phyloP scores from a whole-genome alignment of 2,113 vertebrate genomes.

The Apaloderma vittatum region DNA sequence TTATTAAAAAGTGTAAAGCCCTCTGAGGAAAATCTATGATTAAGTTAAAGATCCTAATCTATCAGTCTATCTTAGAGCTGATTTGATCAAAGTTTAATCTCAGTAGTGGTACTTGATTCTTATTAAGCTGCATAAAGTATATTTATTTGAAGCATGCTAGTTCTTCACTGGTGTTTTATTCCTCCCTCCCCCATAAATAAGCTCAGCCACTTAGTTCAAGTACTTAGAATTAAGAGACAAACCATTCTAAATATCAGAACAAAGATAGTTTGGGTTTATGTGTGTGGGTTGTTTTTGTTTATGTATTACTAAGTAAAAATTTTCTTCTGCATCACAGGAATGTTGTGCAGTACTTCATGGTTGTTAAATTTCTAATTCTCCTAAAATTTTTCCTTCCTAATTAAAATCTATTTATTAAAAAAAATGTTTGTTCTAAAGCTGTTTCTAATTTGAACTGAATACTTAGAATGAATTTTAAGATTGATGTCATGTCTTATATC shows the following conservation, averaged over 20 bases:
- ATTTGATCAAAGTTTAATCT: not conserved
- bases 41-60: conserved; percentile 5
- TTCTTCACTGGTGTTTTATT: not conserved
- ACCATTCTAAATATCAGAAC: not conserved
- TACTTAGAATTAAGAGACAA: not conserved
- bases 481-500: accelerated
- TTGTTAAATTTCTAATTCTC: not conserved
- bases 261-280: not conserved
- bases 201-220: not conserved
- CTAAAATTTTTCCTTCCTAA: not conserved
- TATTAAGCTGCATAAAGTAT: not conserved
- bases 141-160: not conserved
- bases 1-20: not conserved
- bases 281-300: accelerated
- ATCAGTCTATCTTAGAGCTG: not conserved
- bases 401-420: not conserved
- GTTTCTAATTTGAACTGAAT: not conserved
- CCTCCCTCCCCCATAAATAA: not conserved
- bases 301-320: not conserved
- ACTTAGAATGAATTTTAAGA: not conserved
- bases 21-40: not conserved
- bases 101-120: not conserved
- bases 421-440: not conserved
- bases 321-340: not conserved
- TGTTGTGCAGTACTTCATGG: not conserved